These are phyloP conservation scores for Antennarius striatus DNA, from an alignment of 2,113 vertebrate species.

Conservation along the genomic window DNA sequence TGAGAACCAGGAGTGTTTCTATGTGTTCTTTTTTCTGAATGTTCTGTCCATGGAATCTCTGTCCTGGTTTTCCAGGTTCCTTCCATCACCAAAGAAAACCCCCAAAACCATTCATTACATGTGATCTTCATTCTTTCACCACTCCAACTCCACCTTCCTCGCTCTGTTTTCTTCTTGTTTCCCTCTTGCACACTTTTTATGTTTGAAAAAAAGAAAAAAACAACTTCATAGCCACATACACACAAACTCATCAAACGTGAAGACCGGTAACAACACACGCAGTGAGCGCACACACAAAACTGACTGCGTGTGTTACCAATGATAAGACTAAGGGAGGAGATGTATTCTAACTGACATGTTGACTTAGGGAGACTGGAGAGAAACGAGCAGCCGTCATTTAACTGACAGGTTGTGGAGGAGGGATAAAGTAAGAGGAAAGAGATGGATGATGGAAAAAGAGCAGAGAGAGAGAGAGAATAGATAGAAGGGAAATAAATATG, in stretches of 20 bases:
- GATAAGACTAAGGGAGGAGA: background rate
- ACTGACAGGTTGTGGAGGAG: conserved; percentile 29
- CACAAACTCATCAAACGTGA: background rate
- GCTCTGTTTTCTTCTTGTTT: too few species aligned
- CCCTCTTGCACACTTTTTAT: too few species aligned
- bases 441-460: conserved; percentile 31
- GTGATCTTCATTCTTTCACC: too few species aligned
- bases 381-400: conserved; percentile 40
- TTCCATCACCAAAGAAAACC: too few species aligned
- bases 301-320: background rate
- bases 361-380: conserved; percentile 52
- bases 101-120: too few species aligned
- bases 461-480: background rate
- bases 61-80: too few species aligned
- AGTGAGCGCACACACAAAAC: background rate
- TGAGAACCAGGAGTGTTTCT: too few species aligned
- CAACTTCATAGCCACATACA: background rate
- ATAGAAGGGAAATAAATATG: conserved; percentile 25
- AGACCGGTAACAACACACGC: background rate
- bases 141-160: too few species aligned
- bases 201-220: background rate
- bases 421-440: conserved; percentile 10
- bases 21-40: too few species aligned
- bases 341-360: conserved; percentile 41
- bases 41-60: too few species aligned